Evolutionary conservation across 92 coral and sea anemone species (phyloP), one percentile per base, ranked within the genome.

Genomic region (Zoanthus sociatus): DNA sequence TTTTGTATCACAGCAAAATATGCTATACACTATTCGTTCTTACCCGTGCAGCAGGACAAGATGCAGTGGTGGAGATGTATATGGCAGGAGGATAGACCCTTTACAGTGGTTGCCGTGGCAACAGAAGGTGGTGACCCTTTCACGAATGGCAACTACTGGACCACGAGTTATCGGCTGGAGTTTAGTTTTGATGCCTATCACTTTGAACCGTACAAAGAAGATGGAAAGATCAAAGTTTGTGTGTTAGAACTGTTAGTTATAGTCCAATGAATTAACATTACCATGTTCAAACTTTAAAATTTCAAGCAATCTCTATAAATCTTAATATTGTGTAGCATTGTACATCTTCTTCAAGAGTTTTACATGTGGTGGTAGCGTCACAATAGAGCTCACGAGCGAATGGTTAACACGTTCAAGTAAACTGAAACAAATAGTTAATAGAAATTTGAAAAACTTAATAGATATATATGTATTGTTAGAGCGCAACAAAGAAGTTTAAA

Each of bases 21-120:
- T 15, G 67, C 56, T 64, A n/a, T 20, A 18, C 32, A 51, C 15
- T 32, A 18, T 66, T 66, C 75, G 44, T 81, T 81, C 75, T 64
- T 64, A 11, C 85, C 85, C 46, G 46, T 74, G 7, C 45, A 3
- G n/a, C 73, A 48, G 42, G 73, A 81, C 60, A 81, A 81, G 73
- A 81, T 81, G 85, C 85, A 81, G 15, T 81, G 85, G 85, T 81
- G 73, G 60, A 66, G 85, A 47, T 81, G 85, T 42, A 3, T 69
- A 13, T 81, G 85, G 85, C 73, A 67, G 44, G 85, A 81, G 15
- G 47, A 67, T 44, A 81, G 66, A 15, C 76, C 85, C 13, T 63
- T 81, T 26, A 46, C 26, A 26, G 73, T 69, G 74, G 63, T 66
- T 66, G 85, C 85, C 45, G 85, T 81, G 75, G 85, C 85, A 64